phyloP scores from a whole-genome alignment of 2,113 vertebrate genomes.

The Pitta sordida region DNA sequence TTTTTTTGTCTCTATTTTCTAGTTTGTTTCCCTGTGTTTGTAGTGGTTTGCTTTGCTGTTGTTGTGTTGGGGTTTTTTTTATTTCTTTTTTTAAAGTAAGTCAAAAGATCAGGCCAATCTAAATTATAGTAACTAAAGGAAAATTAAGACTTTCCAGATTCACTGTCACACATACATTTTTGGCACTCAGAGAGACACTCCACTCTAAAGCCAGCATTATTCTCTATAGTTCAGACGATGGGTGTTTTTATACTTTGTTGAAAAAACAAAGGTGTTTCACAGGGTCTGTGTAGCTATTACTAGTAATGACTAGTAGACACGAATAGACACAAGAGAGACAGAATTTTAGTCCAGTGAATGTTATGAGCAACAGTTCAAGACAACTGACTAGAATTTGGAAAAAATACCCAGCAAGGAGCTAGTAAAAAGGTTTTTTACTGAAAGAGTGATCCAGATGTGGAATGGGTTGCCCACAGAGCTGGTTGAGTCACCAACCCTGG shows the following conservation, averaged over 20 bases:
- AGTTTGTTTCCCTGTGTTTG: neutral
- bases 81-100: neutral
- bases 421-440: no score
- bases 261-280: neutral
- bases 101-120: neutral
- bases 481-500: no score
- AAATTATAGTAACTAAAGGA: neutral
- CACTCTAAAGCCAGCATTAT: neutral
- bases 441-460: no score
- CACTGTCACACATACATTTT: neutral
- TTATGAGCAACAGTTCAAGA: neutral
- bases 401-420: neutral
- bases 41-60: neutral
- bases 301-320: neutral
- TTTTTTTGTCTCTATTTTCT: neutral
- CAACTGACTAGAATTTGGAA: neutral
- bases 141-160: neutral
- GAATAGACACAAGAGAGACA: neutral
- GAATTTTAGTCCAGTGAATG: neutral
- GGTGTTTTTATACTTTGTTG: neutral
- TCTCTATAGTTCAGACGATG: neutral
- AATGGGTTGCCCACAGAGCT: no score
- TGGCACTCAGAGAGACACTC: neutral
- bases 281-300: neutral
- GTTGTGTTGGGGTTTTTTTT: neutral